Evolutionary conservation across 1,140 invertebrate species (phyloP).

Genomic region (Sycophila sp.): DNA sequence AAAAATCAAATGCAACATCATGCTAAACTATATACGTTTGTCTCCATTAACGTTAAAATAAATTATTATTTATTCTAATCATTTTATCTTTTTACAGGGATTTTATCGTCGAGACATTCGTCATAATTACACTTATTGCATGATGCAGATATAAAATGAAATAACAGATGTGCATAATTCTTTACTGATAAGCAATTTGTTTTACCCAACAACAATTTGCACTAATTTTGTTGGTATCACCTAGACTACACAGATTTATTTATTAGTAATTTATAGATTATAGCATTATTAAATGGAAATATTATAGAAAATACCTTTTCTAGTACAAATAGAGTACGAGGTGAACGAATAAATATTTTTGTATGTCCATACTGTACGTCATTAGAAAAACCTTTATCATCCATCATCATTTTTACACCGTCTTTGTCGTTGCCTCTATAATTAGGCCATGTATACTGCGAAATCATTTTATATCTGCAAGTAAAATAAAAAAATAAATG

Average conservation of each 20-base stretch:
- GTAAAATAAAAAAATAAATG: neutral
- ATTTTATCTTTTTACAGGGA: no score
- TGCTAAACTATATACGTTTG: no score
- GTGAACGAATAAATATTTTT: slow-evolving; percentile 93
- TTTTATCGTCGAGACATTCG: no score
- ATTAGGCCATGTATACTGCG: slow-evolving; percentile 94
- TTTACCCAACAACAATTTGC: neutral
- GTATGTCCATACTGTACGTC: slow-evolving; percentile 95
- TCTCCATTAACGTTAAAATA: neutral
- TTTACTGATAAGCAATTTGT: no score
- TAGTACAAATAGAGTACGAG: slow-evolving; percentile 87
- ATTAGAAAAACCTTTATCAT: slow-evolving; percentile 78
- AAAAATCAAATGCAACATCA: neutral
- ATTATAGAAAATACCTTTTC: slow-evolving; percentile 78
- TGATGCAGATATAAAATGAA: no score
- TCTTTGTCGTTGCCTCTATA: slow-evolving; percentile 82
- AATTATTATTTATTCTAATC: no score
- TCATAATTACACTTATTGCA: no score
- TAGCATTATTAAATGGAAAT: neutral
- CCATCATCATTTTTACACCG: slow-evolving; percentile 84
- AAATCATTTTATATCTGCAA: slow-evolving; percentile 94
- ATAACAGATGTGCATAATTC: no score
- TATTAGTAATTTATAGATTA: no score
- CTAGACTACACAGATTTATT: no score
- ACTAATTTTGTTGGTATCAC: neutral